Base-by-base conservation (phyloP, 2,113 vertebrate genomes). In the Carettochelys insculpta region DNA sequence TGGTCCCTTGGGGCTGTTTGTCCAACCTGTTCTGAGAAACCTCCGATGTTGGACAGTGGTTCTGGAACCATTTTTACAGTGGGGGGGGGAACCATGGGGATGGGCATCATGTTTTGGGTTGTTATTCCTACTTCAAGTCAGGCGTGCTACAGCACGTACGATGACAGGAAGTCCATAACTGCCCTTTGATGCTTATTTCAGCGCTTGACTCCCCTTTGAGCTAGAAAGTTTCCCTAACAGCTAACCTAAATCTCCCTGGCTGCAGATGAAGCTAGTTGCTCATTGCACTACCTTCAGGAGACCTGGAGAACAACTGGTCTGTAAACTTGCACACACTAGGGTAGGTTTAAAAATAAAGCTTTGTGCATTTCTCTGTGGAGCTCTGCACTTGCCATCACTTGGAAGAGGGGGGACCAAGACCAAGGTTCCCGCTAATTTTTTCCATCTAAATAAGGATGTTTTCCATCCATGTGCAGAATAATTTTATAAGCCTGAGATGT, bases 341-440 rank as follows among this genome's bases (percentile, higher is more conserved):
- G 2, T 5, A 38, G 9, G n/a, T 68, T 38, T 31, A 61, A 13
- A 38, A 22, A n/a, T 4, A 11, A 20, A 68, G 19, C 9, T 5
- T 22, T 68, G 61, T 68, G 61, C 5, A 0, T 68, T n/a, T 68
- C 61, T 31, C 0, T 0, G 6, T 0, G 1, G 68, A 53, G 45
- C 31, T 20, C 34, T 86, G 45, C n/a, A 48, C 4, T 41, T 16
- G 34, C 68, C 34, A 22, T n/a, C 61, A 8, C 25, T 2, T 43
- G 80, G 34, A 31, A n/a, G 56, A 41, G 10, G 65, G 53, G 43
- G 34, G n/a, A n/a, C n/a, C n/a, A n/a, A n/a, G n/a, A n/a, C n/a
- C n/a, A n/a, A n/a, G n/a, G n/a, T n/a, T n/a, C n/a, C n/a, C n/a
- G n/a, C n/a, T n/a, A n/a, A n/a, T n/a, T n/a, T n/a, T n/a, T n/a